A percentile compares a stretch with the other conserved stretches of the same genome.
Conservation (phyloP, 2,888 invertebrate genomes). For the Rhogogaster chlorosoma region DNA sequence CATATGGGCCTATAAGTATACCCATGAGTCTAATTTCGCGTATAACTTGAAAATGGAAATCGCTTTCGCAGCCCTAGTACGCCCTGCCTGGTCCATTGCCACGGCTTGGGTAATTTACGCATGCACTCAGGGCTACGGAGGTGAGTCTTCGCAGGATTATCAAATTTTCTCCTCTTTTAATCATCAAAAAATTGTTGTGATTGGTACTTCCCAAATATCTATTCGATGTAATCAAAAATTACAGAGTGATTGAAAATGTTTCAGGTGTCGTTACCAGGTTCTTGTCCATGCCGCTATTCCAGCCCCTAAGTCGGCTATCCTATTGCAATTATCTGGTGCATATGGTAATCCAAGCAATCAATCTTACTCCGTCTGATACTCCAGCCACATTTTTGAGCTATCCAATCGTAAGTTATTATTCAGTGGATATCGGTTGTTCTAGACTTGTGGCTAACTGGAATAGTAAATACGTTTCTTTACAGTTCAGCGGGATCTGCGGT, state of each 20-base stretch:
- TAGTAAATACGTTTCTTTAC: background rate
- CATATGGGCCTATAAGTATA: background rate
- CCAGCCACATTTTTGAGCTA: background rate
- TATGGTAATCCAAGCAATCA: slow-evolving; percentile 54
- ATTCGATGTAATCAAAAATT: background rate
- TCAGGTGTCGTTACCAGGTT: slow-evolving; percentile 56
- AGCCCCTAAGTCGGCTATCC: slow-evolving; percentile 63
- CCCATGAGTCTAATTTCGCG: slow-evolving; percentile 59
- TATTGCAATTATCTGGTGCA: slow-evolving; percentile 65
- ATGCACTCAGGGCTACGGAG: slow-evolving; percentile 79
- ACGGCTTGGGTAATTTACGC: slow-evolving; percentile 80
- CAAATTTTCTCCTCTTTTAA: background rate
- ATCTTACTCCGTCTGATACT: background rate
- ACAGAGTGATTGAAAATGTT: background rate
- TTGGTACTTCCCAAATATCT: background rate
- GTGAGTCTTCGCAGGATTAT: slow-evolving; percentile 62
- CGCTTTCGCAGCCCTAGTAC: slow-evolving; percentile 76
- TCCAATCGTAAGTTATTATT: background rate
- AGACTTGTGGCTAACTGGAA: background rate
- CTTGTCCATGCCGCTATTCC: slow-evolving; percentile 59
- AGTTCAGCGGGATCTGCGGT: slow-evolving; percentile 50
- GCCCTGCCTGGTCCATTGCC: slow-evolving; percentile 78
- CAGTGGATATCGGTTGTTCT: background rate
- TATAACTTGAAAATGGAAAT: slow-evolving; percentile 73
- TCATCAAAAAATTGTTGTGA: background rate